These are phyloP conservation scores for Petrocephalus microphthalmus DNA, from an alignment of 2,113 vertebrate genomes.

Conservation along the genomic window DNA sequence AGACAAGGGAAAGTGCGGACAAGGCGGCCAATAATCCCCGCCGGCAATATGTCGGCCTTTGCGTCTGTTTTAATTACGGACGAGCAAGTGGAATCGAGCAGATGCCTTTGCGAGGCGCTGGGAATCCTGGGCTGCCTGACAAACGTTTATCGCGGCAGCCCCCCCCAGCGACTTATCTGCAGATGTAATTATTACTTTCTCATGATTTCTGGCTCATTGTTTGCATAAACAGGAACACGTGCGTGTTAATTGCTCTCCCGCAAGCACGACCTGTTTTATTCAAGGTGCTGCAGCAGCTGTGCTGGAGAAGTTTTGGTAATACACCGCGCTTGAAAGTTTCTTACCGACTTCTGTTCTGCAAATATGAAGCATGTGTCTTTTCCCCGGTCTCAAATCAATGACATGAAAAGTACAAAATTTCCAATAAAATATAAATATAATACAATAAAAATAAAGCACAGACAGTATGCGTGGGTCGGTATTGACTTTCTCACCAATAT, in stretches of 20 bases:
- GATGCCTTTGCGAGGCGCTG: background rate
- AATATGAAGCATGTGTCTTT: background rate
- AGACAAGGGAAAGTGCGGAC: background rate
- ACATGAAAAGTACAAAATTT: background rate
- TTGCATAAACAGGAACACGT: constrained; percentile 5
- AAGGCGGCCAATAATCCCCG: background rate
- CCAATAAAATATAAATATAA: background rate
- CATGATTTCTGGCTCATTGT: background rate
- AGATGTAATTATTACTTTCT: background rate
- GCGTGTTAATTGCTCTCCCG: background rate
- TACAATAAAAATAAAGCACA: background rate
- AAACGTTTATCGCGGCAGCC: background rate
- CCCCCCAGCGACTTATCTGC: background rate
- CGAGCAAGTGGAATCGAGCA: background rate
- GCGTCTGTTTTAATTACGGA: background rate
- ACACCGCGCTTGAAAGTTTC: background rate
- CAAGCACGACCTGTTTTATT: background rate
- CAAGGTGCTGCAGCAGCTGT: background rate
- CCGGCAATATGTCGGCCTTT: background rate
- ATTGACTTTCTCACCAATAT: background rate
- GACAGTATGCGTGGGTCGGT: background rate
- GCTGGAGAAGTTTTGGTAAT: background rate
- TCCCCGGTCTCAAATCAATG: background rate
- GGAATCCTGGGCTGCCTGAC: background rate
- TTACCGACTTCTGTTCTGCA: background rate